phyloP scores from a whole-genome alignment of 1,140 invertebrate species.

The Drosophila funebris region DNA sequence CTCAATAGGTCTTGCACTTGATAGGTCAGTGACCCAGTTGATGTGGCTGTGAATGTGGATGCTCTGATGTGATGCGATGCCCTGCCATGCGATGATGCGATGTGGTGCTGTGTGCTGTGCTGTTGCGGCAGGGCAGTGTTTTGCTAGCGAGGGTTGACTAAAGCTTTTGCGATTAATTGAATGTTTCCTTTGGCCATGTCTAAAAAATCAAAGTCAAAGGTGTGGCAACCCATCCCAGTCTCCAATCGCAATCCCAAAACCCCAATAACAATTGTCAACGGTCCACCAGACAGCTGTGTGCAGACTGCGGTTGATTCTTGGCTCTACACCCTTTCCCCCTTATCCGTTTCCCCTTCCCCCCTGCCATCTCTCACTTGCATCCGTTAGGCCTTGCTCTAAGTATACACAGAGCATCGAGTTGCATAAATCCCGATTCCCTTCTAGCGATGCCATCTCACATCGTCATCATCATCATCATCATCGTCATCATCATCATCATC shows the following conservation, averaged over 20 bases:
- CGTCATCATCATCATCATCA: conserved; percentile 11
- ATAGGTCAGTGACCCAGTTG: conserved; percentile 79
- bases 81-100: neutral
- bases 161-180: conserved; percentile 29
- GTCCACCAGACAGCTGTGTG: conserved; percentile 25
- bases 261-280: conserved; percentile 29
- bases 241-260: too few relatives aligned
- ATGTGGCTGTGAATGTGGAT: conserved; percentile 29
- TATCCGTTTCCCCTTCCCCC: neutral
- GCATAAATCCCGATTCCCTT: conserved; percentile 33
- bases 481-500: too few relatives aligned
- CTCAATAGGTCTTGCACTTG: conserved; percentile 80
- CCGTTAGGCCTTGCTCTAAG: neutral
- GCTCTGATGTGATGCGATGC: conserved; percentile 12
- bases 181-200: conserved; percentile 15
- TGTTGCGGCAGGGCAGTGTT: conserved; percentile 64
- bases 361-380: neutral
- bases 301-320: conserved; percentile 44
- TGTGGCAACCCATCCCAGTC: neutral
- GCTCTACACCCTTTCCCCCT: neutral
- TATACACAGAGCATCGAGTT: conserved; percentile 53
- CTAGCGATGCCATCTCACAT: neutral
- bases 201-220: conserved; percentile 37
- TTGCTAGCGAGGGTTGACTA: conserved; percentile 23
- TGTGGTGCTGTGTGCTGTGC: conserved; percentile 15